Evolutionary conservation across 2,888 invertebrate species (phyloP).

Genomic region (Drosophila seclusa): DNA sequence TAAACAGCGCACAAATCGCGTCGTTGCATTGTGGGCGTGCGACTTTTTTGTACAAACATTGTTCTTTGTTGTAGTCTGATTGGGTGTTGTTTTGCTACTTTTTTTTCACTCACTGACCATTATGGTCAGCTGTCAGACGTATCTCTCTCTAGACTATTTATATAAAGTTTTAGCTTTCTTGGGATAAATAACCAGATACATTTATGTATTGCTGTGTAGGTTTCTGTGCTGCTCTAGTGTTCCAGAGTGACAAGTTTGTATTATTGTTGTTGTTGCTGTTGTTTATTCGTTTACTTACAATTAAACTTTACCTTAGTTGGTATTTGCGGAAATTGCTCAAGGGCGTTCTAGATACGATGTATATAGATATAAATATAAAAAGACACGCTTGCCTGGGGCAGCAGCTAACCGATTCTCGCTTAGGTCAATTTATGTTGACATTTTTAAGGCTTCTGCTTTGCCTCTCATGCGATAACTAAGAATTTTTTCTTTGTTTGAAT

Average conservation of each 20-base stretch:
- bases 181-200: slow-evolving; percentile 19
- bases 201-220: slow-evolving; percentile 49
- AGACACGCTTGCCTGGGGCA: slow-evolving; percentile 15
- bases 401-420: slow-evolving; percentile 15
- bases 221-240: slow-evolving; percentile 39
- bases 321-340: slow-evolving; percentile 70
- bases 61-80: slow-evolving; percentile 36
- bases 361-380: slow-evolving; percentile 3
- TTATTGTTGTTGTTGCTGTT: slow-evolving; percentile 30
- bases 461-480: slow-evolving; percentile 6
- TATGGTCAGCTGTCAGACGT: slow-evolving; percentile 59
- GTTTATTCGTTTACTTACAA: slow-evolving; percentile 60
- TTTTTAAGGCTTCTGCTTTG: slow-evolving; percentile 42
- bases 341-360: slow-evolving; percentile 58
- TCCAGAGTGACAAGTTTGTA: slow-evolving; percentile 32
- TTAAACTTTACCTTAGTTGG: slow-evolving; percentile 72
- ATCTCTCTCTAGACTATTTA: slow-evolving; percentile 21
- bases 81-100: slow-evolving; percentile 27
- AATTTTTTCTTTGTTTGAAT: background rate
- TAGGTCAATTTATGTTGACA: slow-evolving; percentile 66
- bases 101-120: slow-evolving; percentile 48
- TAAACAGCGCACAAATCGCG: slow-evolving; percentile 44
- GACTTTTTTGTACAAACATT: slow-evolving; percentile 40
- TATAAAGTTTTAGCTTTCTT: slow-evolving; percentile 25
- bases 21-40: slow-evolving; percentile 44